These are phyloP conservation scores for Oncorhynchus keta DNA, from an alignment of 2,113 vertebrate species.

Conservation along the genomic window DNA sequence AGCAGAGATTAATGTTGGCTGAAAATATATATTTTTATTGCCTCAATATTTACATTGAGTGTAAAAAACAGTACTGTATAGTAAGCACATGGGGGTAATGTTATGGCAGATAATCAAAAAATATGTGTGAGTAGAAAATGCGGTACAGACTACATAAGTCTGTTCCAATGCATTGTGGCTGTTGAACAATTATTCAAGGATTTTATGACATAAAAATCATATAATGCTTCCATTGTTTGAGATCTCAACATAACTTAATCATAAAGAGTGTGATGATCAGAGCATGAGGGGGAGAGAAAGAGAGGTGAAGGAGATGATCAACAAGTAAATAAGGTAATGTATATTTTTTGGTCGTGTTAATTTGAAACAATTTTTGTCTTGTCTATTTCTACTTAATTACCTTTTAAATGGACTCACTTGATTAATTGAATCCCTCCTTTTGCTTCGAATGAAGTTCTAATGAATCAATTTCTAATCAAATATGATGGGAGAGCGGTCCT, in stretches of 20 bases:
- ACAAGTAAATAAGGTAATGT: too few relatives aligned
- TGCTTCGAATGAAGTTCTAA: not conserved
- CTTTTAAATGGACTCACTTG: too few relatives aligned
- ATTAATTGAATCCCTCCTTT: too few relatives aligned
- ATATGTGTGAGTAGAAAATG: not conserved
- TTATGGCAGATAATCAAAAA: not conserved
- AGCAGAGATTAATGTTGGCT: not conserved
- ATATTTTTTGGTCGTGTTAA: not conserved
- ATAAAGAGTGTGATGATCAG: too few relatives aligned
- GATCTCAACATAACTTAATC: too few relatives aligned
- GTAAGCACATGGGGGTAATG: not conserved
- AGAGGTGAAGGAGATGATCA: too few relatives aligned
- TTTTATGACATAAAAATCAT: not conserved
- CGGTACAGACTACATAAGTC: not conserved
- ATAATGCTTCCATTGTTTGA: too few relatives aligned
- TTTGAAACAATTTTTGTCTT: not conserved
- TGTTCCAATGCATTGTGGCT: not conserved
- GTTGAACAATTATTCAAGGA: not conserved
- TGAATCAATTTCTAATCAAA: not conserved
- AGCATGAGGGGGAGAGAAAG: too few relatives aligned
- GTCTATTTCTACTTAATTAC: not conserved
- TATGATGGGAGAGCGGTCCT: not conserved
- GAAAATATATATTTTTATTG: not conserved
- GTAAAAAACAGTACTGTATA: not conserved
- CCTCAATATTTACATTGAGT: not conserved